phyloP scores from a whole-genome alignment of 2,888 invertebrate species.

The Hofmannophila pseudospretella region DNA sequence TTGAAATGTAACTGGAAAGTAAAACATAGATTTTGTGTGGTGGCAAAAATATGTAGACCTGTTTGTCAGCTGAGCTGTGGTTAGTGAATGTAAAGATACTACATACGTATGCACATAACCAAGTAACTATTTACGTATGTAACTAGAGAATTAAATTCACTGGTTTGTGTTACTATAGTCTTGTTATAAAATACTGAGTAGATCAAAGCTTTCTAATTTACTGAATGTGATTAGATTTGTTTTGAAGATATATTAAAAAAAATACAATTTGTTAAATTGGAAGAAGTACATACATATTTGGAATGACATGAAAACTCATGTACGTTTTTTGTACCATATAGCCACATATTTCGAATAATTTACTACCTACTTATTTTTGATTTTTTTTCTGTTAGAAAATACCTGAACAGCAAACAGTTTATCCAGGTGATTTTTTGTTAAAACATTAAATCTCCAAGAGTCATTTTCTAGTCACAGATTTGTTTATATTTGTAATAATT shows the following conservation, averaged over 20 bases:
- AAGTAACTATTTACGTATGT: slow-evolving; percentile 4
- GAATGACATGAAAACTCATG: too few species aligned
- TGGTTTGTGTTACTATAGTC: not conserved
- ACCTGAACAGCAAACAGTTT: too few species aligned
- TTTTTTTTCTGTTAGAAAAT: too few species aligned
- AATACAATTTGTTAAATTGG: not conserved
- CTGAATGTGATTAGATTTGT: not conserved
- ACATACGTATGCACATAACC: slow-evolving; percentile 31
- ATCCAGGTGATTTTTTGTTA: too few species aligned
- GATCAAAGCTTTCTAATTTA: not conserved
- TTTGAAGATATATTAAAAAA: not conserved
- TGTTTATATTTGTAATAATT: too few species aligned
- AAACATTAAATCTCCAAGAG: too few species aligned
- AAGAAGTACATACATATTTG: too few species aligned
- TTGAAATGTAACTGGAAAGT: slow-evolving; percentile 9
- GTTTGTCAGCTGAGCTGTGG: slow-evolving; percentile 37
- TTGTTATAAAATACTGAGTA: not conserved
- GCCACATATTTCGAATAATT: too few species aligned
- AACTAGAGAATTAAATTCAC: slow-evolving; percentile 4
- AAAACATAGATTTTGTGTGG: slow-evolving; percentile 24
- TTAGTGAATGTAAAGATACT: slow-evolving; percentile 26
- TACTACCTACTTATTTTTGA: too few species aligned
- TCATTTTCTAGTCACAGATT: too few species aligned
- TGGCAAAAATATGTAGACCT: slow-evolving; percentile 35
- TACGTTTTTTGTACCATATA: too few species aligned